phyloP scores from a whole-genome alignment of 2,797 vertebrate species.

The Sebastes paucispinis region DNA sequence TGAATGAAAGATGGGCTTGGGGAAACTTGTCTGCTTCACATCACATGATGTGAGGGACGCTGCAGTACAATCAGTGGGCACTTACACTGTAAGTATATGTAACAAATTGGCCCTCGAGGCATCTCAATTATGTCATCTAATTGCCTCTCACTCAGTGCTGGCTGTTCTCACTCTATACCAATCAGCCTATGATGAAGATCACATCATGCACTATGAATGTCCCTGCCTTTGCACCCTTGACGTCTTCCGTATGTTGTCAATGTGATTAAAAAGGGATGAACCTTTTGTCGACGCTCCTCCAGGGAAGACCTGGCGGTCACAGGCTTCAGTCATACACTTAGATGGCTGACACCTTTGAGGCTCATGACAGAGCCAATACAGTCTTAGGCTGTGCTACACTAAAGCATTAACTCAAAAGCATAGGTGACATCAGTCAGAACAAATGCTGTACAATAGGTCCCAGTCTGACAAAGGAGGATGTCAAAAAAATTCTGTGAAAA shows the following conservation, averaged over 20 bases:
- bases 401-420: constrained; percentile 44
- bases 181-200: constrained; percentile 50
- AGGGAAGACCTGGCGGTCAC: constrained; percentile 12
- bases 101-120: constrained; percentile 77
- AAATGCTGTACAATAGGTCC: constrained; percentile 59
- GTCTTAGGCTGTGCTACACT: constrained; percentile 1
- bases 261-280: constrained; percentile 24
- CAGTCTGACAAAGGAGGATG: constrained; percentile 68
- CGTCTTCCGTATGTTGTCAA: constrained; percentile 33
- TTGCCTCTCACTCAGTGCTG: constrained; percentile 61
- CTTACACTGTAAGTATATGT: constrained; percentile 63
- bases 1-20: not conserved
- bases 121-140: constrained; percentile 78
- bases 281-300: not conserved
- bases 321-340: constrained; percentile 3
- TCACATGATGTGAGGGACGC: constrained; percentile 10
- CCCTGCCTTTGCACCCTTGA: not conserved
- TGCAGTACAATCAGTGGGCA: constrained; percentile 56
- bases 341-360: constrained; percentile 12
- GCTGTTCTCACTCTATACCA: constrained; percentile 56
- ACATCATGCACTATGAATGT: constrained; percentile 20
- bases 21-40: not conserved
- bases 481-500: constrained; percentile 59
- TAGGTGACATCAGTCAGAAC: constrained; percentile 58
- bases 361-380: constrained; percentile 23